A percentile compares a stretch with the other conserved stretches of the same genome.
Conservation (phyloP, 2,797 vertebrate species). For the Gallinago solitaria region DNA sequence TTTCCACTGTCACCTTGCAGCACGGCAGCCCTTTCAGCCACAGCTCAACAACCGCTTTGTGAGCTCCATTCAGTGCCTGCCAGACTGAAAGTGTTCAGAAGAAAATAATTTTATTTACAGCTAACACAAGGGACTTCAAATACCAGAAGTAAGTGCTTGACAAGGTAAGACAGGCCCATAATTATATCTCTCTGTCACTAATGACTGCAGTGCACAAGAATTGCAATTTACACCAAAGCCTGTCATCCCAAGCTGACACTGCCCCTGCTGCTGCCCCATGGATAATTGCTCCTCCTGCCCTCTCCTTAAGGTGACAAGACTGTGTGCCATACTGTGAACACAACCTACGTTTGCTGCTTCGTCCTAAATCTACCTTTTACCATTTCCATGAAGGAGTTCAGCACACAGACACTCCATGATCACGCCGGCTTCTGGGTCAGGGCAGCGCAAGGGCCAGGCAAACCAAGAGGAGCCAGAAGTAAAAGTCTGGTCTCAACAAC, state of each 20-base stretch:
- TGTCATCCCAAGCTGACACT: not conserved
- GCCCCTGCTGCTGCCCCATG: not conserved
- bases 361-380: not conserved
- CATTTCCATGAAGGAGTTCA: not conserved
- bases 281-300: not conserved
- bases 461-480: not conserved
- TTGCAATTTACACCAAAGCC: not conserved
- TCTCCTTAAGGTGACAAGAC: not conserved
- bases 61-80: not conserved
- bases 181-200: not conserved
- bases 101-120: slow-evolving; percentile 42
- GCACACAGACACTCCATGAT: accelerated
- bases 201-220: not conserved
- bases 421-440: not conserved
- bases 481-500: not conserved
- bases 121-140: not conserved
- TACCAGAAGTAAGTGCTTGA: not conserved
- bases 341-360: accelerated
- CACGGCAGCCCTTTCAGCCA: not conserved
- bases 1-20: not conserved
- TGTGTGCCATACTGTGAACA: not conserved
- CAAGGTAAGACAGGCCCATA: not conserved
- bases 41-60: not conserved
- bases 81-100: not conserved
- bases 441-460: not conserved